Evolutionary conservation across 2,113 vertebrate genomes (phyloP), one percentile per base, ranked within the genome.

Genomic region (Butorides virescens): DNA sequence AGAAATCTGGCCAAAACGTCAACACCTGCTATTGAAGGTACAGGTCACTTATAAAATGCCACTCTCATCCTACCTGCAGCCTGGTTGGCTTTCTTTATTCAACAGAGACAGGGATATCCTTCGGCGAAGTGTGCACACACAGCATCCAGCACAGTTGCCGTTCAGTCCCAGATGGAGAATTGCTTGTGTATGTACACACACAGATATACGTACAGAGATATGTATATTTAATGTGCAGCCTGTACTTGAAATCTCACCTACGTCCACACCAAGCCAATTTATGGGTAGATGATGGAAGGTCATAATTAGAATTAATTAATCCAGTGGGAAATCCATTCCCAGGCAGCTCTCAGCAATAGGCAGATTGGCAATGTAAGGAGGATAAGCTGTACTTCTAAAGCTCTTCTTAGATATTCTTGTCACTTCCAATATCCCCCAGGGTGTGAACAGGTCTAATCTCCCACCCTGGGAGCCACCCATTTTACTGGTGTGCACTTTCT

Each of bases 301-400:
- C 96, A 93, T 96, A 96, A 96, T 96, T 90, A 94, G 94, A 96
- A 96, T 97, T 94, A 97, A 97, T 97, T 96, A 97, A 95, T 96
- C 96, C 96, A 82, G 70, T 65, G 93, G 95, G 95, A 97, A 95
- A 93, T 96, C 73, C 74, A 78, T 88, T 96, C 81, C 92, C 80
- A 72, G 89, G 93, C 91, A 96, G 73, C 81, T 91, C 90, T 91
- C 74, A 87, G 94, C 32, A 22, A 91, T 93, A 96, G 87, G 53
- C 66, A 91, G 90, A 85, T 21, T 91, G 90, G 93, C 87, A 88
- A 88, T 42, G 8, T 91, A 72, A 85, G 87, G 77, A 96, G 90
- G 71, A 93, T 93, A 91, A 95, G 61, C 61, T 92, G 58, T 78
- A 95, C 94, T 92, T 95, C 92, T 93, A 66, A 95, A 95, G 84